These are phyloP conservation scores for Anolis carolinensis DNA, from an alignment of 2,113 vertebrate genomes.

Conservation along the genomic window DNA sequence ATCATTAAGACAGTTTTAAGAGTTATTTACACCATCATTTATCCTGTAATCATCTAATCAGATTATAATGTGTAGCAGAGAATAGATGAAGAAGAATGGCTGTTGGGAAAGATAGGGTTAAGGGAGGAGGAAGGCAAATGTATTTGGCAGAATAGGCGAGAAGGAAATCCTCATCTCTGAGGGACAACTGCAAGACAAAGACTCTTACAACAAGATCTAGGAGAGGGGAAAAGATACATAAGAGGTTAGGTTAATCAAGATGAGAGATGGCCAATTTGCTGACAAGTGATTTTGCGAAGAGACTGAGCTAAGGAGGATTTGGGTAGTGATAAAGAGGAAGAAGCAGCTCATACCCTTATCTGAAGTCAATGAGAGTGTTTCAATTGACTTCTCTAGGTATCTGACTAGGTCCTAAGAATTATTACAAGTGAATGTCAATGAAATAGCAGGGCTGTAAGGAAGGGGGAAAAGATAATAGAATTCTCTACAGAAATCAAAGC, in stretches of 20 bases:
- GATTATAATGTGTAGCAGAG: not conserved
- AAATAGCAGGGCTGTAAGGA: not conserved
- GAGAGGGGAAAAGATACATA: not conserved
- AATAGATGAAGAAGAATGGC: not conserved
- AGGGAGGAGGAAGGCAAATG: not conserved
- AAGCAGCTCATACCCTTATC: not conserved
- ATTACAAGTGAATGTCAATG: constrained; percentile 15
- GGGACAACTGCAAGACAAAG: not conserved
- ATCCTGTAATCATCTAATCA: not conserved
- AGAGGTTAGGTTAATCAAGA: not conserved
- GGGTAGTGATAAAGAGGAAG: constrained; percentile 17
- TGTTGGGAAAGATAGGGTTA: not conserved
- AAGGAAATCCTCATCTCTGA: not conserved
- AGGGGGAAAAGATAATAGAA: too few relatives aligned
- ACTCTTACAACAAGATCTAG: not conserved
- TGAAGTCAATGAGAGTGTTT: constrained; percentile 24
- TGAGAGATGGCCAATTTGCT: not conserved
- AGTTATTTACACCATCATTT: not conserved
- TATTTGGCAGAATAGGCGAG: not conserved
- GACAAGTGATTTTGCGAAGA: not conserved
- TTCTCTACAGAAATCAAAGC: not conserved
- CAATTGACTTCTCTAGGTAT: not conserved
- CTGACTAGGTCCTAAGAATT: not conserved
- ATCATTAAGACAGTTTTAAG: not conserved
- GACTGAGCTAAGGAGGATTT: constrained; percentile 14